Base-by-base conservation (phyloP, 2,888 invertebrate genomes). In the Neoaliturus tenellus region DNA sequence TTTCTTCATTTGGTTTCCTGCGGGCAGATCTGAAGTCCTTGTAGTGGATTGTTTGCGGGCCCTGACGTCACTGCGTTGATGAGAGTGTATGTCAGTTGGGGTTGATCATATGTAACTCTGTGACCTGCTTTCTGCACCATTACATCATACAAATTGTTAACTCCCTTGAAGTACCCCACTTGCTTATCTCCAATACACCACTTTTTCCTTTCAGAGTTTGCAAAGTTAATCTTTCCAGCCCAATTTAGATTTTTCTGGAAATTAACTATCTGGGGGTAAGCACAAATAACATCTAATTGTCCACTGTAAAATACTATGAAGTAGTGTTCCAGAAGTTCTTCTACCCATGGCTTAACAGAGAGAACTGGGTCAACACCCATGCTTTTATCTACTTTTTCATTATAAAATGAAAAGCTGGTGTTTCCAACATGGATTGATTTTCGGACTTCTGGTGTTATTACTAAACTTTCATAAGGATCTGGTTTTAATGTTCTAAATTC, bases 271-370 rank as follows among this genome's bases (percentile, higher is more conserved):
- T 62, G 33, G 90, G 0, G 92, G 90, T 97, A 96, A 0, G 97
- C 96, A 0, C 98, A 96, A 86, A 98, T 97, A n/a, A 98, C 95
- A 90, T 98, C 98, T 86, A 98, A 90, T 89, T 98, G 98, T 0
- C 98, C 98, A 89, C 95, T 97, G 90, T 98, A 98, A 85, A 98
- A 93, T 73, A 98, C 92, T 12, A 97, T 93, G 89, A 92, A 91
- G 88, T 95, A 95, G 35, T 93, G 90, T 51, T 93, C 91, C 0
- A 96, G 89, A 0, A 97, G 90, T 87, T 95, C 94, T 0, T 93
- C 91, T 83, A 96, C 91, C 93, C 94, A 94, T 0, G 93, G 93
- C 12, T 96, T 95, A 8, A 96, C 94, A 0, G 95, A 95, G 25
- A 75, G 48, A 12, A 75, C 75, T 12, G 75, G 75, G 44, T 44